Percentiles rank a stretch among this genome's conserved stretches.
phyloP scores from a whole-genome alignment of 2,797 vertebrate genomes.

The Pangasius larnaudii region DNA sequence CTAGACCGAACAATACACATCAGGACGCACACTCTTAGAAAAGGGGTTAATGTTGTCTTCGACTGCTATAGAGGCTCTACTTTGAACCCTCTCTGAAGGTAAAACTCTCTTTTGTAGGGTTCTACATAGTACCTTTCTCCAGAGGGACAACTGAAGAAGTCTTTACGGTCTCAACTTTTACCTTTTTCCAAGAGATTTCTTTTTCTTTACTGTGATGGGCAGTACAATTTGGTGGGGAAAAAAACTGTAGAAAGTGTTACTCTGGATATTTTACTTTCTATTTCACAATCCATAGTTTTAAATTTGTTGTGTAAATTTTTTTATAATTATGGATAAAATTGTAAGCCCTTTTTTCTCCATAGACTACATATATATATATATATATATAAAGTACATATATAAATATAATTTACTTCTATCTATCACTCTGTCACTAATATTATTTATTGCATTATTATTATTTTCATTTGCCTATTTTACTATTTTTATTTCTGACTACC shows the following conservation, averaged over 20 bases:
- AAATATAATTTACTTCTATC: too few species aligned
- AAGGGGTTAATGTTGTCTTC: background rate
- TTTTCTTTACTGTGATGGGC: background rate
- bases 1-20: background rate
- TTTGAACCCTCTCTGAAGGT: background rate
- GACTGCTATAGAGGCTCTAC: background rate
- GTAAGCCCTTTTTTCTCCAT: background rate
- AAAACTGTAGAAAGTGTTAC: background rate
- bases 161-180: background rate
- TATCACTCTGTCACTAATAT: too few species aligned
- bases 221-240: background rate
- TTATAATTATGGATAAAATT: background rate
- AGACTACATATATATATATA: background rate
- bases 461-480: background rate
- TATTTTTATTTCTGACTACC: background rate
- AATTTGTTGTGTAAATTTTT: background rate
- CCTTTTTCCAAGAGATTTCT: background rate
- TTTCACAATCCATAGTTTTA: background rate
- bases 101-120: background rate
- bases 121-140: background rate
- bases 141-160: background rate
- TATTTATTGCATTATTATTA: too few species aligned
- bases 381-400: too few species aligned
- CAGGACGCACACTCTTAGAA: background rate
- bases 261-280: background rate